A percentile compares a stretch with the other conserved stretches of the same genome.
Evolutionary conservation across 1,140 invertebrate species (phyloP).

Genomic region (Hetaerina americana): DNA sequence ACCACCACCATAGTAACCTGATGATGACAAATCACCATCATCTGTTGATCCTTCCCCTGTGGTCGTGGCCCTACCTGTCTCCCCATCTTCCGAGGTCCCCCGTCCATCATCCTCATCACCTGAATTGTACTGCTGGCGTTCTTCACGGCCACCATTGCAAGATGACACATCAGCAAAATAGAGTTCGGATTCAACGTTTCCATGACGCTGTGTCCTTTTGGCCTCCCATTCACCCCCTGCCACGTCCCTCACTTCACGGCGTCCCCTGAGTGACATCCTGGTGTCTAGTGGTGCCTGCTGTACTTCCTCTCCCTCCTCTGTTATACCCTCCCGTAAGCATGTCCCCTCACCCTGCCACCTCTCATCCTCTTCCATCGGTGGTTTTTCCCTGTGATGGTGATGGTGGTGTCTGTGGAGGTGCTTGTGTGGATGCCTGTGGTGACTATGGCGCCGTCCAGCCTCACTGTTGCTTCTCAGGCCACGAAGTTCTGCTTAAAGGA

Average conservation of each 20-base stretch:
- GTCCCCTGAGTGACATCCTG: background rate
- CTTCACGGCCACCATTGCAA: slow-evolving; percentile 38
- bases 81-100: background rate
- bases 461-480: slow-evolving; percentile 35
- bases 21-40: background rate
- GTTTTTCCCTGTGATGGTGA: slow-evolving; percentile 14
- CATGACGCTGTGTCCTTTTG: slow-evolving; percentile 23
- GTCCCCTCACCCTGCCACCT: background rate
- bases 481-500: background rate
- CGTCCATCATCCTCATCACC: background rate
- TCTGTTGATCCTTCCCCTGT: background rate
- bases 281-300: background rate
- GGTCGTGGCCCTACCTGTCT: background rate
- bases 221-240: background rate
- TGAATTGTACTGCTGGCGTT: background rate
- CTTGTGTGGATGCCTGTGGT: slow-evolving; percentile 23
- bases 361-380: slow-evolving; percentile 15
- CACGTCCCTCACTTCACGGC: background rate
- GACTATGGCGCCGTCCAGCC: slow-evolving; percentile 30
- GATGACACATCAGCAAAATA: slow-evolving; percentile 80
- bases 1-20: background rate
- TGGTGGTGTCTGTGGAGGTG: slow-evolving; percentile 27
- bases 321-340: slow-evolving; percentile 3
- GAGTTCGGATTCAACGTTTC: slow-evolving; percentile 48
- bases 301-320: background rate